Percentiles rank a stretch among this genome's conserved stretches.
phyloP scores from a whole-genome alignment of 1,140 invertebrate genomes.

The Musca vetustissima region DNA sequence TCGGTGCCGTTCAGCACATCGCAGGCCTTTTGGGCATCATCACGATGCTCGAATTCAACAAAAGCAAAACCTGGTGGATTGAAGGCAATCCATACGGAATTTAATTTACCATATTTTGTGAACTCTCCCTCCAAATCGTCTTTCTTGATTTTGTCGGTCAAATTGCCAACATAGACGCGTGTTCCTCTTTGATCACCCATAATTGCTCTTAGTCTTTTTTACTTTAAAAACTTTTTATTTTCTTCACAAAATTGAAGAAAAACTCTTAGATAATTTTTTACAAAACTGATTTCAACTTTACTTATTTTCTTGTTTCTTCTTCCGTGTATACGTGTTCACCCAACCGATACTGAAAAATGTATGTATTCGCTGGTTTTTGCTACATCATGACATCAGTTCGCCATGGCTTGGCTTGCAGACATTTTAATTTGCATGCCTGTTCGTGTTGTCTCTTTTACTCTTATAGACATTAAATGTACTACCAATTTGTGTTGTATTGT shows the following conservation, averaged over 20 bases:
- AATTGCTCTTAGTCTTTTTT: constrained; percentile 16
- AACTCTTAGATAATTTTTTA: constrained; percentile 15
- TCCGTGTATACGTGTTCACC: constrained; percentile 10
- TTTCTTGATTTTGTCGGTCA: constrained; percentile 81
- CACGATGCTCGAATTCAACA: constrained; percentile 94
- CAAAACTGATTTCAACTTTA: too few species aligned
- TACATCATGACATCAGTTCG: constrained; percentile 14
- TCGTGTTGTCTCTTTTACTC: too few species aligned
- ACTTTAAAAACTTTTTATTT: constrained; percentile 24
- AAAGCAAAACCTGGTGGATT: constrained; percentile 97
- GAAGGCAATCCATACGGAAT: constrained; percentile 94
- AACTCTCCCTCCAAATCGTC: constrained; percentile 85
- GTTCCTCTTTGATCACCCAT: constrained; percentile 63
- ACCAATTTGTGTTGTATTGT: too few species aligned
- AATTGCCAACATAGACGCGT: constrained; percentile 82
- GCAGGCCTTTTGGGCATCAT: constrained; percentile 93
- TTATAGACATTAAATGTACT: too few species aligned
- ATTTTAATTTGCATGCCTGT: not conserved
- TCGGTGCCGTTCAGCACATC: constrained; percentile 87
- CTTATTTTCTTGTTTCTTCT: not conserved
- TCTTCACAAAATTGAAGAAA: not conserved
- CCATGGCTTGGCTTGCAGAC: constrained; percentile 2
- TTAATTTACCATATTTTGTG: constrained; percentile 88
- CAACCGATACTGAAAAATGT: constrained; percentile 27
- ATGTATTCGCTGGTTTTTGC: constrained; percentile 25